Evolutionary conservation across 2,113 vertebrate species (phyloP).

Genomic region (Acanthochromis polyacanthus): DNA sequence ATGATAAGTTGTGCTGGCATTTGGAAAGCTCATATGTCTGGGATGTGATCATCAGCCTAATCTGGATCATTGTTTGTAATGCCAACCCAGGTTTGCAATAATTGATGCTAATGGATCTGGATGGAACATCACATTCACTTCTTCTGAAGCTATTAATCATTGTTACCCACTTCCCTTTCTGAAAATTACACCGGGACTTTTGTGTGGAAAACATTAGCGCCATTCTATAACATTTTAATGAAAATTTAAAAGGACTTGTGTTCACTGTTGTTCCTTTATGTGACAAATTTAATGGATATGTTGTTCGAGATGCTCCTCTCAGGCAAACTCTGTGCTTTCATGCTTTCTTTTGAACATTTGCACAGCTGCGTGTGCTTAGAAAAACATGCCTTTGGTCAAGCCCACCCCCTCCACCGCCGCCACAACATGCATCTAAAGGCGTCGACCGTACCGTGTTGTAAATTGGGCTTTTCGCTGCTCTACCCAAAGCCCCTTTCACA

Average conservation of each 20-base stretch:
- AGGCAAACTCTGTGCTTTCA: constrained; percentile 55
- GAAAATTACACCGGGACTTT: constrained; percentile 41
- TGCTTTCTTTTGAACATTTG: constrained; percentile 66
- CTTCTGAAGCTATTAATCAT: constrained; percentile 70
- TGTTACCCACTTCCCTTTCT: constrained; percentile 56
- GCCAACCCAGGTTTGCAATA: constrained; percentile 68
- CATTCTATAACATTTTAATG: neutral
- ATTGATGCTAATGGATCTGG: constrained; percentile 76
- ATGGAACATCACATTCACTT: constrained; percentile 71
- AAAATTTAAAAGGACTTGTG: constrained; percentile 2
- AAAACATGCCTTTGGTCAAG: constrained; percentile 45
- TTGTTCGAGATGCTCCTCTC: constrained; percentile 44
- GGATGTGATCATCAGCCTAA: constrained; percentile 78
- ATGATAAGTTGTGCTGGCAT: constrained; percentile 78
- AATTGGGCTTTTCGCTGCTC: constrained; percentile 46
- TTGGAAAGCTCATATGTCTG: constrained; percentile 72
- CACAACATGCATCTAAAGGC: constrained; percentile 45
- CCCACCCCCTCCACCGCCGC: neutral
- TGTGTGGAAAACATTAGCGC: constrained; percentile 30
- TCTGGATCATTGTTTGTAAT: constrained; percentile 77
- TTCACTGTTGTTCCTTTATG: constrained; percentile 13
- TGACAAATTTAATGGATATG: constrained; percentile 28
- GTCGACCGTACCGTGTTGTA: constrained; percentile 35
- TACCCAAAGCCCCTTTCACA: constrained; percentile 56
- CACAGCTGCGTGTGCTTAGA: constrained; percentile 61